These are phyloP conservation scores for Psilopsiagon aymara DNA, from an alignment of 2,113 vertebrate genomes.

Conservation along the genomic window DNA sequence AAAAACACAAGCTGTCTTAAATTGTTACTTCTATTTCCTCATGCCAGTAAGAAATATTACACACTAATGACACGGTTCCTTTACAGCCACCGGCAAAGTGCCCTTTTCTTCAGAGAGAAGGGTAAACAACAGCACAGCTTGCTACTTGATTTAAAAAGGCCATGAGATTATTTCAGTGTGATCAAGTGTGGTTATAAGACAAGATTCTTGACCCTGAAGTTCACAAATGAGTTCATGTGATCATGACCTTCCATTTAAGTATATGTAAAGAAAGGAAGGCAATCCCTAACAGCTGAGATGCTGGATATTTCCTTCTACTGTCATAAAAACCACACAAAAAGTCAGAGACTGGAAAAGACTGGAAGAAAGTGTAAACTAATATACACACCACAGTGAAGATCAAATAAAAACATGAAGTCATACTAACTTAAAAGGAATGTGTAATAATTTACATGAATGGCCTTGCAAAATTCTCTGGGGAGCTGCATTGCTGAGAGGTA, in stretches of 20 bases:
- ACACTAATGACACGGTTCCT: not conserved
- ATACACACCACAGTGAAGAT: not conserved
- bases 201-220: not conserved
- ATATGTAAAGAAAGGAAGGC: not conserved
- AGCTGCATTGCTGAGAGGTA: not conserved
- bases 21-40: not conserved
- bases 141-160: not conserved
- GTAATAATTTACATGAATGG: not conserved
- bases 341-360: not conserved
- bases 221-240: not conserved
- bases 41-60: not conserved
- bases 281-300: not conserved
- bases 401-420: not conserved
- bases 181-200: not conserved
- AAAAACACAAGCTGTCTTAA: not conserved
- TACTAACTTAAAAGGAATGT: not conserved
- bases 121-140: not conserved
- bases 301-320: not conserved
- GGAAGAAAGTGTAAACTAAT: not conserved
- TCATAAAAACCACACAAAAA: not conserved
- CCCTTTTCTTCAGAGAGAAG: not conserved
- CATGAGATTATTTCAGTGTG: not conserved
- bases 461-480: not conserved
- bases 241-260: fast-evolving
- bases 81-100: not conserved